Evolutionary conservation across 2,797 vertebrate species (phyloP).

Genomic region (Sciurus carolinensis): DNA sequence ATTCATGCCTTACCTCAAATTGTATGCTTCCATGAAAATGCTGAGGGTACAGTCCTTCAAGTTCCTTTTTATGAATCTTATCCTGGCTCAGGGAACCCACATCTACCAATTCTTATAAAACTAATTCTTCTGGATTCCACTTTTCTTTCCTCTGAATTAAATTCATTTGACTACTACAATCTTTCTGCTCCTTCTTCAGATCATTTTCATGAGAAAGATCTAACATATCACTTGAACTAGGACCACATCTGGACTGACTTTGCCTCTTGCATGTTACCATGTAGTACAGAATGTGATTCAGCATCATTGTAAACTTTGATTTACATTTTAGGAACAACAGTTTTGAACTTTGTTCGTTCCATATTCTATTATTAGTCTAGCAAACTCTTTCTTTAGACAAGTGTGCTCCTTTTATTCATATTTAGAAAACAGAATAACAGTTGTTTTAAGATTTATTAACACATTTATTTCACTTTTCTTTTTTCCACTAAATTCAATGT

Average conservation of each 20-base stretch:
- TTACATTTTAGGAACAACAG: background rate
- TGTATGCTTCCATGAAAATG: background rate
- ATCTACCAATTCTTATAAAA: background rate
- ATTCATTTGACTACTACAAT: background rate
- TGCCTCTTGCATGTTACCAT: background rate
- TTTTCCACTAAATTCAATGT: background rate
- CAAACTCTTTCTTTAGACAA: background rate
- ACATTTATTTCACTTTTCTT: background rate
- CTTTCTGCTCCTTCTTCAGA: background rate
- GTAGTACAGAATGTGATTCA: background rate
- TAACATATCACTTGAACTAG: background rate
- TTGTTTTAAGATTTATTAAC: background rate
- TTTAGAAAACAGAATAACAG: background rate
- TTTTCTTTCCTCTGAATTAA: background rate
- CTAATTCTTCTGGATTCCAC: background rate
- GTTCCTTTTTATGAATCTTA: background rate
- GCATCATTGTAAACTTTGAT: background rate
- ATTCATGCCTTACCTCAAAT: background rate
- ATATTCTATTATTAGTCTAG: background rate
- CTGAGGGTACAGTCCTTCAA: background rate
- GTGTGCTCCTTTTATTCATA: background rate
- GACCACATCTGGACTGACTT: background rate
- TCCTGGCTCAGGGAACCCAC: background rate
- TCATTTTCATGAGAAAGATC: background rate
- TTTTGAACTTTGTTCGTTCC: background rate